These are phyloP conservation scores for Periplaneta americana DNA, from an alignment of 1,140 invertebrate species.

Conservation along the genomic window DNA sequence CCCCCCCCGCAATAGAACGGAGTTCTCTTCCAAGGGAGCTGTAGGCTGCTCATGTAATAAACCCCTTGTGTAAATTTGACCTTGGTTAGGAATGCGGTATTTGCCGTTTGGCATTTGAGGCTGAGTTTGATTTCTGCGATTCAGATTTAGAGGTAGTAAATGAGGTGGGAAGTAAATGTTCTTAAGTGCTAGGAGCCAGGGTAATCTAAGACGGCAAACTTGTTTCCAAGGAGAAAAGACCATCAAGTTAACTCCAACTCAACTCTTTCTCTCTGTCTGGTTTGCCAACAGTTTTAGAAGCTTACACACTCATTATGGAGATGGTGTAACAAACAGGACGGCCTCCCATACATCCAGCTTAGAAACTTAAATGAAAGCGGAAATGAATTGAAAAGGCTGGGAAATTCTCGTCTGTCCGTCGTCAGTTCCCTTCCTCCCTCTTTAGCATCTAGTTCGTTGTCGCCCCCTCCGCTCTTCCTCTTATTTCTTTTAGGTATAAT, in stretches of 20 bases:
- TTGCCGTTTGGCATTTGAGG: neutral
- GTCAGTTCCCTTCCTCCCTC: neutral
- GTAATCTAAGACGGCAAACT: neutral
- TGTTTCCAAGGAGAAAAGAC: neutral
- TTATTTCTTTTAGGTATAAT: neutral
- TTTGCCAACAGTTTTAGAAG: neutral
- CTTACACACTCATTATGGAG: constrained; percentile 1
- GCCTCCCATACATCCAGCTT: constrained; percentile 7
- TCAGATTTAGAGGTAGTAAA: neutral
- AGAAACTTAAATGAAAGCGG: constrained; percentile 11
- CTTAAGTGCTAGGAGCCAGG: neutral
- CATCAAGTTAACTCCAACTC: neutral
- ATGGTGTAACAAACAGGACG: neutral
- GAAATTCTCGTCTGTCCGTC: constrained; percentile 8
- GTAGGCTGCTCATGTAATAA: too few species aligned
- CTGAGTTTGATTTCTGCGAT: neutral
- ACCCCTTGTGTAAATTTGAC: too few species aligned
- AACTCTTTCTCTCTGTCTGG: neutral
- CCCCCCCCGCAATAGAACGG: too few species aligned
- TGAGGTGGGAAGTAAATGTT: neutral
- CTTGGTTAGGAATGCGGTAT: too few species aligned
- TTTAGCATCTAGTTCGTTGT: neutral
- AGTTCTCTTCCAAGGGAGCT: too few species aligned
- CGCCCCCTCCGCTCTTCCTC: neutral
- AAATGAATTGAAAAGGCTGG: constrained; percentile 12